A percentile compares a stretch with the other conserved stretches of the same genome.
Evolutionary conservation across 2,888 invertebrate genomes (phyloP).

Genomic region (Hemicrepidius hirtus): DNA sequence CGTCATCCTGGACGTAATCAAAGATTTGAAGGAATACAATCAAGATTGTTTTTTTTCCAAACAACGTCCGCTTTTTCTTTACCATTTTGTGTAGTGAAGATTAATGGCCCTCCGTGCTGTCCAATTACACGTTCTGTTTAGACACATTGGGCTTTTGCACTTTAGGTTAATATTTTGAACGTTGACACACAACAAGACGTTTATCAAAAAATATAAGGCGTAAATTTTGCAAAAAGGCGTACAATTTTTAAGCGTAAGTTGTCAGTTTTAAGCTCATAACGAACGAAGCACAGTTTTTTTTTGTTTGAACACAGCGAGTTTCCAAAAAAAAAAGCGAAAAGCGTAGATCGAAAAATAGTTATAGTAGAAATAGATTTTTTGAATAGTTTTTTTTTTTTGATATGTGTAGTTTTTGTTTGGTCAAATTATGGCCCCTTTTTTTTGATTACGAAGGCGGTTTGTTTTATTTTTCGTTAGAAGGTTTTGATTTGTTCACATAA

Average conservation of each 20-base stretch:
- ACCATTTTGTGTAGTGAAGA: constrained; percentile 14
- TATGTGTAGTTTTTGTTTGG: constrained; percentile 54
- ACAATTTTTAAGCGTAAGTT: constrained; percentile 50
- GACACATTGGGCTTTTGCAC: constrained; percentile 15
- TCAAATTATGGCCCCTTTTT: constrained; percentile 54
- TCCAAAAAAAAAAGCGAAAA: constrained; percentile 49
- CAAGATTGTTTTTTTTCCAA: background rate
- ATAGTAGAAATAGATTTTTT: constrained; percentile 37
- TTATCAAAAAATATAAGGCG: constrained; percentile 57
- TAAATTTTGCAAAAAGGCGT: constrained; percentile 51
- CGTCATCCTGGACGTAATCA: too few species aligned
- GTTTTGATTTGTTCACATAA: constrained; percentile 8
- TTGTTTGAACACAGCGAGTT: constrained; percentile 40
- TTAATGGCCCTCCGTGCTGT: constrained; percentile 8
- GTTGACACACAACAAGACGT: constrained; percentile 41
- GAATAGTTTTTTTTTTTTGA: constrained; percentile 43
- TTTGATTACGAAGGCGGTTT: constrained; percentile 40
- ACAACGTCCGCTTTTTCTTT: constrained; percentile 10
- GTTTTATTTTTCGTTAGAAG: too few species aligned
- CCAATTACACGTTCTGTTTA: constrained; percentile 12
- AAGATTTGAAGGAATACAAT: background rate
- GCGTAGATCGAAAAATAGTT: constrained; percentile 56
- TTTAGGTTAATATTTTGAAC: background rate
- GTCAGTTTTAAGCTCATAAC: constrained; percentile 41
- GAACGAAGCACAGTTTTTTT: constrained; percentile 31